Evolutionary conservation across 2,888 invertebrate species (phyloP), one percentile per base, ranked within the genome.

Genomic region (Netelia melanura): DNA sequence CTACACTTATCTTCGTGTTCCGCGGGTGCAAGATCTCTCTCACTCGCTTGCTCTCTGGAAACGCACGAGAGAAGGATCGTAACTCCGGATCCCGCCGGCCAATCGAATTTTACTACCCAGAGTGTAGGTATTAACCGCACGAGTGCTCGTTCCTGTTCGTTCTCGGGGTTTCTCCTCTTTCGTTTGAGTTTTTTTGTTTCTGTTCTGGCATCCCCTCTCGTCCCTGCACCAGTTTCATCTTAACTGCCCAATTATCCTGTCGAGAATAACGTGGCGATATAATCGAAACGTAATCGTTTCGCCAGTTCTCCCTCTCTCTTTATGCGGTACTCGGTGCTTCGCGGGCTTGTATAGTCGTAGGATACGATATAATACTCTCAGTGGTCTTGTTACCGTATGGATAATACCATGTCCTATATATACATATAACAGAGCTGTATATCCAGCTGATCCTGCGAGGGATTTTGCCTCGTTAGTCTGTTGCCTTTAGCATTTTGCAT

Each of bases 161-260:
- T 38, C 62, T 61, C 61, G 61, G 14, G 43, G 67, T 54, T 79
- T 75, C 14, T 70, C 44, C 38, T 38, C 38, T 38, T 38, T 38
- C 38, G 38, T 38, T 38, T 38, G 38, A 3, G 5, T 38, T 38
- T 77, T 52, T 76, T 70, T 62, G 54, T 54, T 56, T 76, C 48
- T 64, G 9, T 76, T 54, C 54, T 10, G 30, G 14, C 38, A 56
- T 43, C 56, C 72, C 62, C 76, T 56, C 67, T 77, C n/a, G 54
- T 17, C 54, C 30, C n/a, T 70, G 52, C 30, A 21, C 48, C 81
- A 80, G 83, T 84, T 84, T 80, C 84, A 77, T 84, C 84, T 84
- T 84, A 84, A 84, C 80, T 67, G 81, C 84, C 84, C 81, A 84
- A 84, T 84, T 84, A 84, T 81, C 77, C 81, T 77, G 84, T 84